Conservation (phyloP, 2,888 invertebrate genomes). For the Cynaeus angustus region DNA sequence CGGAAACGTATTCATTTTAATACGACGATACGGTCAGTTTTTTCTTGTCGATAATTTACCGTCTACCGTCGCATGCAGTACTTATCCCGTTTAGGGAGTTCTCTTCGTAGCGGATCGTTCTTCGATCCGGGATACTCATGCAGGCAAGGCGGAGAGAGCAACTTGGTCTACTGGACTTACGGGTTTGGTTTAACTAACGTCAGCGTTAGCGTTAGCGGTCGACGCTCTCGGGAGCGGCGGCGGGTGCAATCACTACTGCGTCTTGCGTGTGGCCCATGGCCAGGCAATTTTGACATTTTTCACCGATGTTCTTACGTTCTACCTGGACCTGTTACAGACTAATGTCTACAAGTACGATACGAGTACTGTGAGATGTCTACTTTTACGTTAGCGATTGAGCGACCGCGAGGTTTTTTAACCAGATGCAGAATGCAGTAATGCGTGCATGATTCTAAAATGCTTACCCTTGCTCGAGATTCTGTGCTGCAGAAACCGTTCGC, state of each 20-base stretch:
- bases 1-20: constrained; percentile 71
- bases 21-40: constrained; percentile 40
- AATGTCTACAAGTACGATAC: constrained; percentile 26
- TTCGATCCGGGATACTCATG: constrained; percentile 53
- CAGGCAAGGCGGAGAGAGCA: constrained; percentile 61
- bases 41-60: not conserved
- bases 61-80: constrained; percentile 44
- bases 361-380: constrained; percentile 34
- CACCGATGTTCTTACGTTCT: constrained; percentile 26
- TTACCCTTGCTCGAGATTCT: constrained; percentile 80
- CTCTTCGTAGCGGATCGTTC: constrained; percentile 16
- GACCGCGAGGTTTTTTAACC: constrained; percentile 31
- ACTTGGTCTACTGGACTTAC: constrained; percentile 49
- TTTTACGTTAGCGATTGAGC: constrained; percentile 47
- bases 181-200: constrained; percentile 34
- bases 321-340: no score
- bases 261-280: constrained; percentile 14
- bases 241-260: constrained; percentile 49
- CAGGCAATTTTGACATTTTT: constrained; percentile 29
- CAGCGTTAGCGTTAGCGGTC: constrained; percentile 22
- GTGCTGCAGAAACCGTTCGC: constrained; percentile 75
- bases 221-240: constrained; percentile 56
- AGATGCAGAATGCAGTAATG: constrained; percentile 45
- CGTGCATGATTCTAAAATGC: constrained; percentile 52
- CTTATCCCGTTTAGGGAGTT: constrained; percentile 21